phyloP scores from a whole-genome alignment of 2,113 vertebrate genomes.

The Deroptyus accipitrinus region DNA sequence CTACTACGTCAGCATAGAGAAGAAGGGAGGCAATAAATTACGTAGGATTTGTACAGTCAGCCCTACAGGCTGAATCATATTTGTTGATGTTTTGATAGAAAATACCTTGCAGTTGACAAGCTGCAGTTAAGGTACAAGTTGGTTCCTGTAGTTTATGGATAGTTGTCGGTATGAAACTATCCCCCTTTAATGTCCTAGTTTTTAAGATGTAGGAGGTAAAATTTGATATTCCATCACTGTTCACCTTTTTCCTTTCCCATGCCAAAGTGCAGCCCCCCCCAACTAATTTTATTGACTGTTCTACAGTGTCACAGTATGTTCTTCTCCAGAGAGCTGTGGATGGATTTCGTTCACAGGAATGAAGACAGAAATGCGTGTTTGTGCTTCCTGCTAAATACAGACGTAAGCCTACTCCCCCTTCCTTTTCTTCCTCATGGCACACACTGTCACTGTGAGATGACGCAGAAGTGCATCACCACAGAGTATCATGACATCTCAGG shows the following conservation, averaged over 20 bases:
- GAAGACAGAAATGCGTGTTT: background rate
- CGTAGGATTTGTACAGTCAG: background rate
- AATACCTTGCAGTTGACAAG: background rate
- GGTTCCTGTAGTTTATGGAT: background rate
- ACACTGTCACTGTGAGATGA: slow-evolving; percentile 9
- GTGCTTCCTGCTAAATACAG: slow-evolving; percentile 16
- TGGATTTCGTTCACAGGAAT: background rate
- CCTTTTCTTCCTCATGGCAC: background rate
- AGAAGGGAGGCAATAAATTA: background rate
- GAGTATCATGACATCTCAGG: slow-evolving; percentile 30
- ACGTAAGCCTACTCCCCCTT: background rate
- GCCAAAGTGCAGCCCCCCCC: background rate
- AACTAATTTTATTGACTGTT: background rate
- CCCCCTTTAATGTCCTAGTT: background rate
- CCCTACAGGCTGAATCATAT: background rate
- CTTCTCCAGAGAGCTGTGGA: background rate
- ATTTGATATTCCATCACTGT: background rate
- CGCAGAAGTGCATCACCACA: background rate
- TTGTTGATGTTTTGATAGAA: slow-evolving; percentile 22
- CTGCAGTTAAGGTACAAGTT: background rate
- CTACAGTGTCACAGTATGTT: background rate
- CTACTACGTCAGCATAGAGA: background rate
- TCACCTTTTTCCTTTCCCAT: background rate
- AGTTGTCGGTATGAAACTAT: background rate
- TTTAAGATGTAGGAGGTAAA: background rate